A percentile compares a stretch with the other conserved stretches of the same genome.
phyloP scores from a whole-genome alignment of 2,113 vertebrate genomes.

The Nyctereutes procyonoides region DNA sequence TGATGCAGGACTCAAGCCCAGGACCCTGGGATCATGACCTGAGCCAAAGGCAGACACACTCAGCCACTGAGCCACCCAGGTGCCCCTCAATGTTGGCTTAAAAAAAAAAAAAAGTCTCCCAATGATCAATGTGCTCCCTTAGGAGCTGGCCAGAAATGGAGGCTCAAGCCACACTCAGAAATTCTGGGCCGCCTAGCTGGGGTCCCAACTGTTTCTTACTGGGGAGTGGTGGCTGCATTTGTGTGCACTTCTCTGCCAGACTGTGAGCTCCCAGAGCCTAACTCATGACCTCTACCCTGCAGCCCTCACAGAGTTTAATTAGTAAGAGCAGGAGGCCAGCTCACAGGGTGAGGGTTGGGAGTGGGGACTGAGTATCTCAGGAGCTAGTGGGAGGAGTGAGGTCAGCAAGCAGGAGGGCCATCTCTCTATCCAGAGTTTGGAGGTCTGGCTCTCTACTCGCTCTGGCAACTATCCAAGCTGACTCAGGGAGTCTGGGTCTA shows the following conservation, averaged over 20 bases:
- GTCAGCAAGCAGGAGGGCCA: background rate
- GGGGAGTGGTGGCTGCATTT: background rate
- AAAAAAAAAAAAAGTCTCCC: background rate
- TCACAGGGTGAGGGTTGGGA: background rate
- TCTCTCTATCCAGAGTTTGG: background rate
- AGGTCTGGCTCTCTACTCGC: background rate
- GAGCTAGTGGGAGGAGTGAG: background rate
- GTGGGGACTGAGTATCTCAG: background rate
- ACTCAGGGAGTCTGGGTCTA: background rate
- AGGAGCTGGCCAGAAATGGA: background rate
- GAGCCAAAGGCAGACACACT: no score
- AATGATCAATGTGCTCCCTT: background rate
- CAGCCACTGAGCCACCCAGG: no score
- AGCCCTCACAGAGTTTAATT: background rate
- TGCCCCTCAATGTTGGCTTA: background rate
- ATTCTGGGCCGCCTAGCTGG: background rate
- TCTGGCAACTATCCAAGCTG: background rate
- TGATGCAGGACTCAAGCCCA: no score
- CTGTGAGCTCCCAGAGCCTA: background rate
- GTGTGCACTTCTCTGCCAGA: background rate
- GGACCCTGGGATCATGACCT: no score
- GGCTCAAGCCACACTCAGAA: background rate
- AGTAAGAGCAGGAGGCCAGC: background rate
- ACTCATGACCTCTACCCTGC: no score
- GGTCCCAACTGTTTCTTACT: accelerated